Evolutionary conservation across 2,888 invertebrate genomes (phyloP), one percentile per base, ranked within the genome.

Genomic region (Yponomeuta evonymella): DNA sequence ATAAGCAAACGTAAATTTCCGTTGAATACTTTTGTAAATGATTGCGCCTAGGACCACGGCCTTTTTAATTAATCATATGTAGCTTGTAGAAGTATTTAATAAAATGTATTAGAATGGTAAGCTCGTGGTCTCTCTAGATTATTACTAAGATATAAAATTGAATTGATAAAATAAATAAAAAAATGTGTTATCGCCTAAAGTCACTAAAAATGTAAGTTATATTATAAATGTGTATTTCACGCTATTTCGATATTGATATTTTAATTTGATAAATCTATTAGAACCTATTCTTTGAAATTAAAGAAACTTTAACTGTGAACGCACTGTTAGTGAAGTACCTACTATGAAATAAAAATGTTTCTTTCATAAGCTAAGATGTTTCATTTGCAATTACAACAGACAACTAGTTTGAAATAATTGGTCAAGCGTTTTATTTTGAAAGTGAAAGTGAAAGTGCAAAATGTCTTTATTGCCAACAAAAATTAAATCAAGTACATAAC

Each of bases 281-380:
- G 43, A 15, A 78, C 79, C 76, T 73, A 81, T 68, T 68, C 48
- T 68, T 30, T 68, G 10, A 68, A 51, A 68, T 15, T 30, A 79
- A 82, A 77, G 81, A 83, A 84, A 83, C 81, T 83, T 80, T 82
- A 83, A 84, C 86, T 88, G 88, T 88, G 86, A 86, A 87, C 86
- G 90, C 90, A 90, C 90, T 89, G 79, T 88, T 89, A 89, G 89
- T 84, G 80, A 85, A 84, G 83, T 83, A 23, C 23, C 23, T 23
- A 80, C 71, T 83, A 80, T 78, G 69, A 64, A 89, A 89, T 88
- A 90, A 90, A 43, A 90, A 84, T 79, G 87, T 89, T 91, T 89
- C 90, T 89, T 90, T 90, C 80, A 75, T 89, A 89, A 72, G 69
- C 30, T 8, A 12, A 58, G 1, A 15, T 15, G 51, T 58, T 58